Conservation (phyloP, 2,797 vertebrate species). For the Agapornis canus region DNA sequence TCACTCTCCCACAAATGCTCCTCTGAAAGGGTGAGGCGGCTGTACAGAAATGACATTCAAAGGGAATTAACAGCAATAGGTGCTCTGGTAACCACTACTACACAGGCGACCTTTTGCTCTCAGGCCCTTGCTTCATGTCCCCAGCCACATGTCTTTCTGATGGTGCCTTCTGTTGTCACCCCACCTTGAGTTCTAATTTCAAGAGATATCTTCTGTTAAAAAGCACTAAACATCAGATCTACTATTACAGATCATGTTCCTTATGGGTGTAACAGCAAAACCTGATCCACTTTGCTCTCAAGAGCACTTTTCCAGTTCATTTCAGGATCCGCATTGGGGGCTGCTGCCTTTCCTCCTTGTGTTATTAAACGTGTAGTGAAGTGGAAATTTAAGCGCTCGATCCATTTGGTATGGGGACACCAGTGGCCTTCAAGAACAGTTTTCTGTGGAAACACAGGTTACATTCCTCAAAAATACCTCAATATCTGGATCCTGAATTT, state of each 20-base stretch:
- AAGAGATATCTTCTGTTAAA: not conserved
- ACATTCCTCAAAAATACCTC: not conserved
- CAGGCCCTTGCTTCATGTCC: rapidly evolving
- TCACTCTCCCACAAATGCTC: not conserved
- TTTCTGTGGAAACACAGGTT: not conserved
- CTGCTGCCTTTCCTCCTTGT: not conserved
- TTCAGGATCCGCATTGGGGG: not conserved
- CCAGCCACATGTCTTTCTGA: not conserved
- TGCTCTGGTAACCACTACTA: rapidly evolving
- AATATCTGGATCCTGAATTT: not conserved
- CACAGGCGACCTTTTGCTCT: not conserved
- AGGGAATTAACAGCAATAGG: rapidly evolving
- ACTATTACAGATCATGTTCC: slow-evolving; percentile 21
- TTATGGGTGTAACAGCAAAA: not conserved
- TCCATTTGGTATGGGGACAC: no score
- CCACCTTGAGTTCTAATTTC: not conserved
- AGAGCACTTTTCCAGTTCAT: not conserved
- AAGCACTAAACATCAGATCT: not conserved
- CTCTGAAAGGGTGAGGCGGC: not conserved
- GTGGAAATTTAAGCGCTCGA: not conserved
- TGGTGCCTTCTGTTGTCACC: not conserved
- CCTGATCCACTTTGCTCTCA: not conserved
- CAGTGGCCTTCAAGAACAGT: not conserved
- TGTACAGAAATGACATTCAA: rapidly evolving
- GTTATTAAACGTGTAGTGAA: not conserved